These are phyloP conservation scores for Ataeniobius toweri DNA, from an alignment of 2,797 vertebrate genomes.

Conservation along the genomic window DNA sequence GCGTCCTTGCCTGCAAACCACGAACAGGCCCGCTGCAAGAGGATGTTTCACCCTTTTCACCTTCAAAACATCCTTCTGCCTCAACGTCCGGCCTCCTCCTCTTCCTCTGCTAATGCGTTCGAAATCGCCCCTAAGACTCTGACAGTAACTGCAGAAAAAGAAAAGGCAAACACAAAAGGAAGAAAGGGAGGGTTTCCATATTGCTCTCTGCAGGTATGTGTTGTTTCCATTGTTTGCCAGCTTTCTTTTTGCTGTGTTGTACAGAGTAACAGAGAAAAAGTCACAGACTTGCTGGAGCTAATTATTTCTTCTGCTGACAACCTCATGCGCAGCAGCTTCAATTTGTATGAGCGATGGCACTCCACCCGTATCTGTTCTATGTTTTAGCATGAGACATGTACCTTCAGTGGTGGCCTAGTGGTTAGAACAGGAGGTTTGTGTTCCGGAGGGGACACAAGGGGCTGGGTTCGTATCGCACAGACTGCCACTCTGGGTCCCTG, in stretches of 20 bases:
- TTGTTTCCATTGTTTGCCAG: constrained; percentile 29
- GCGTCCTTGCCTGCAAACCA: constrained; percentile 43
- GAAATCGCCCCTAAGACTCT: constrained; percentile 19
- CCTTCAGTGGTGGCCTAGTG: too few relatives aligned
- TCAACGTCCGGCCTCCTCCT: background rate
- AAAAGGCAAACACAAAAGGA: constrained; percentile 28
- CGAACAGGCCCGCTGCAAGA: constrained; percentile 34
- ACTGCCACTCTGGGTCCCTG: too few relatives aligned
- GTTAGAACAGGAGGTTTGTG: too few relatives aligned
- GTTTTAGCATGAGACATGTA: background rate
- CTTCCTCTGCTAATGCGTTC: constrained; percentile 35
- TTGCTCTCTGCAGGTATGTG: constrained; percentile 36
- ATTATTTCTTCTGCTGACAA: constrained; percentile 46
- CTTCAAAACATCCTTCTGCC: constrained; percentile 47
- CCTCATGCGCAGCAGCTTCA: constrained; percentile 26
- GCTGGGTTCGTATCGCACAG: too few relatives aligned
- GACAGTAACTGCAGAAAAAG: constrained; percentile 20
- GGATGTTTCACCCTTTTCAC: constrained; percentile 46
- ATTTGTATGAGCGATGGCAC: constrained; percentile 22
- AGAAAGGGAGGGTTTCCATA: constrained; percentile 12
- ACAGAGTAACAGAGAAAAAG: constrained; percentile 29
- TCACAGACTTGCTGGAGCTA: constrained; percentile 46
- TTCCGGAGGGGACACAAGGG: too few relatives aligned
- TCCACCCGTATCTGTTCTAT: constrained; percentile 21
- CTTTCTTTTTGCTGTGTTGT: constrained; percentile 13